These are phyloP conservation scores for Morpho achilles DNA, from an alignment of 2,888 invertebrate genomes.

Conservation along the genomic window DNA sequence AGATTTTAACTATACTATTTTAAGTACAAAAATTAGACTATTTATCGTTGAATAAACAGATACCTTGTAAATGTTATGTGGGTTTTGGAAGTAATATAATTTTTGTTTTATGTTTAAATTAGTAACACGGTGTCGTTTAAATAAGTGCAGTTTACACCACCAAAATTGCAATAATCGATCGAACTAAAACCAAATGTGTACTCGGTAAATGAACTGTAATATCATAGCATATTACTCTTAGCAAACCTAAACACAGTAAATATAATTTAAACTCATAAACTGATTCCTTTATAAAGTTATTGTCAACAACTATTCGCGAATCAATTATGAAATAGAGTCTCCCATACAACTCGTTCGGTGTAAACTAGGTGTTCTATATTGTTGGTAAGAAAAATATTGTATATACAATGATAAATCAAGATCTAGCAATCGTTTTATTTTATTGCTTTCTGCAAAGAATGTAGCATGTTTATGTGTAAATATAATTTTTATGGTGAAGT, in stretches of 20 bases:
- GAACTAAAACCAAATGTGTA: too few relatives aligned
- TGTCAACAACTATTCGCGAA: too few relatives aligned
- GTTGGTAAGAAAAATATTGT: constrained; percentile 8
- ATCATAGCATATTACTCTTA: too few relatives aligned
- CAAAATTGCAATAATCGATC: too few relatives aligned
- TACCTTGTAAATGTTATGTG: constrained; percentile 26
- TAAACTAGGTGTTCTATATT: too few relatives aligned
- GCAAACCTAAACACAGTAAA: too few relatives aligned
- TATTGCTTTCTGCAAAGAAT: constrained; percentile 19
- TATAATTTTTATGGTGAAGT: constrained; percentile 55
- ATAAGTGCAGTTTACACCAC: too few relatives aligned
- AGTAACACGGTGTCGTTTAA: not conserved
- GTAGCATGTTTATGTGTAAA: constrained; percentile 53
- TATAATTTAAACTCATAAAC: too few relatives aligned
- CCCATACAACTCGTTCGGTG: too few relatives aligned
- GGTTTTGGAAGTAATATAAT: constrained; percentile 26
- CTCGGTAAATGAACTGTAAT: too few relatives aligned
- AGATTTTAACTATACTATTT: constrained; percentile 54
- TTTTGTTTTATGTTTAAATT: constrained; percentile 20
- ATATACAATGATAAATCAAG: constrained; percentile 16
- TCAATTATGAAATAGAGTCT: too few relatives aligned
- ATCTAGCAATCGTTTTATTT: constrained; percentile 14
- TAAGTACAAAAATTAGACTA: constrained; percentile 58
- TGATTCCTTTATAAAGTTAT: too few relatives aligned
- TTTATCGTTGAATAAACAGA: constrained; percentile 39